A percentile compares a stretch with the other conserved stretches of the same genome.
Conservation (phyloP, 2,797 vertebrate genomes). For the Gobionotothen gibberifrons region DNA sequence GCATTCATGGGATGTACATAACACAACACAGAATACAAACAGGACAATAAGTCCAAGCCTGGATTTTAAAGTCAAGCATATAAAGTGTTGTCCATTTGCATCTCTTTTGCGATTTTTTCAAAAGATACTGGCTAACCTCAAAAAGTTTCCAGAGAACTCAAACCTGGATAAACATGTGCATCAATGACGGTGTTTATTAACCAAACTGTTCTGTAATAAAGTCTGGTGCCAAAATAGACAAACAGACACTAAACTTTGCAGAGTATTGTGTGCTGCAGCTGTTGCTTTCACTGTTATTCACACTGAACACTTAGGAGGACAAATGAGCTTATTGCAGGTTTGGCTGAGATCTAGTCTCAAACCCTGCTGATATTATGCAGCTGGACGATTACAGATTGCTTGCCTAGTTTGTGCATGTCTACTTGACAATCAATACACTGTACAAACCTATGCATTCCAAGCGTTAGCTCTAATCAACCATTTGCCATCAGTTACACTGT, state of each 20-base stretch:
- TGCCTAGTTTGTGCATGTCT: not conserved
- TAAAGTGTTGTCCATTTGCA: not conserved
- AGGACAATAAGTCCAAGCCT: not conserved
- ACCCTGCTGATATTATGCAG: not conserved
- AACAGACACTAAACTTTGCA: conserved; percentile 12
- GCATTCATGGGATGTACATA: not conserved
- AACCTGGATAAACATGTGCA: not conserved
- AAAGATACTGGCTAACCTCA: not conserved
- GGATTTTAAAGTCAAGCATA: not conserved
- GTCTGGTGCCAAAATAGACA: conserved; percentile 20
- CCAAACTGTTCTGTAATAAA: conserved; percentile 1
- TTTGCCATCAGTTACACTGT: not conserved
- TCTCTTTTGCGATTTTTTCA: not conserved
- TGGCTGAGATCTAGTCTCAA: conserved; percentile 4
- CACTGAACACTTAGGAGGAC: not conserved
- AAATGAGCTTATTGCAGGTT: conserved; percentile 20
- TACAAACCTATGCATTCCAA: not conserved
- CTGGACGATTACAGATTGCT: not conserved
- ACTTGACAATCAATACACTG: not conserved
- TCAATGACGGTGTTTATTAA: conserved; percentile 7
- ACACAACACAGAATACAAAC: not conserved
- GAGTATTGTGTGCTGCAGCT: conserved; percentile 18
- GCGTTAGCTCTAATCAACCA: conserved; percentile 12
- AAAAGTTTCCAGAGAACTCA: not conserved
- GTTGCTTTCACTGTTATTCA: conserved; percentile 25